These are phyloP conservation scores for Synergus itoensis DNA, from an alignment of 2,888 invertebrate genomes.

Conservation along the genomic window DNA sequence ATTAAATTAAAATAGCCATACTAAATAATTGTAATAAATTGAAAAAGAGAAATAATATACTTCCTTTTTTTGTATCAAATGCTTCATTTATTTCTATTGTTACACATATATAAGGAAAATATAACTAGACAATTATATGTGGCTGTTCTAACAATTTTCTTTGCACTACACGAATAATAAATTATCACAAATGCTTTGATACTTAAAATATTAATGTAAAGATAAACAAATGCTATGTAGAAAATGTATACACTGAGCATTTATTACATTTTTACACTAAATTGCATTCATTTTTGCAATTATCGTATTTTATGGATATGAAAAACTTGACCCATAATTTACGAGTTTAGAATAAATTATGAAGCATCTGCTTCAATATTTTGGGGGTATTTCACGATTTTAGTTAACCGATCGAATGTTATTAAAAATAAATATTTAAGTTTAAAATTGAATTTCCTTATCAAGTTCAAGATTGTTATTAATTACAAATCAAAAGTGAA, in stretches of 20 bases:
- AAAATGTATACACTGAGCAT: not conserved
- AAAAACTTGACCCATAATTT: not conserved
- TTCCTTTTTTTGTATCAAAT: slow-evolving; percentile 13
- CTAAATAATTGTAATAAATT: not conserved
- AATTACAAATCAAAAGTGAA: no score
- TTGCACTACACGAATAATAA: slow-evolving; percentile 28
- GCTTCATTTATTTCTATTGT: slow-evolving; percentile 13
- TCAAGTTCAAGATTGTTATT: no score
- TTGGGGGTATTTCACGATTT: not conserved
- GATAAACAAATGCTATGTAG: not conserved
- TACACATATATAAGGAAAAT: slow-evolving; percentile 18
- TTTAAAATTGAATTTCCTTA: no score
- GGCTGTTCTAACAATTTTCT: slow-evolving; percentile 26
- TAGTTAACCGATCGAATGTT: not conserved
- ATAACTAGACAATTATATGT: slow-evolving; percentile 26
- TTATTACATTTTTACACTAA: slow-evolving; percentile 16
- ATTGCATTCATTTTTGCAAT: not conserved
- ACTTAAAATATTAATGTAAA: slow-evolving; percentile 6
- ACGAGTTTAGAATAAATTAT: not conserved
- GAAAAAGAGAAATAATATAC: not conserved
- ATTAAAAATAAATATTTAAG: not conserved
- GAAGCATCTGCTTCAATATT: not conserved
- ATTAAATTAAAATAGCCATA: not conserved
- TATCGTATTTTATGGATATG: not conserved
- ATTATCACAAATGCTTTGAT: slow-evolving; percentile 39